These are phyloP conservation scores for Rhimphoctona megacephalus DNA, from an alignment of 2,888 invertebrate genomes.

Conservation along the genomic window DNA sequence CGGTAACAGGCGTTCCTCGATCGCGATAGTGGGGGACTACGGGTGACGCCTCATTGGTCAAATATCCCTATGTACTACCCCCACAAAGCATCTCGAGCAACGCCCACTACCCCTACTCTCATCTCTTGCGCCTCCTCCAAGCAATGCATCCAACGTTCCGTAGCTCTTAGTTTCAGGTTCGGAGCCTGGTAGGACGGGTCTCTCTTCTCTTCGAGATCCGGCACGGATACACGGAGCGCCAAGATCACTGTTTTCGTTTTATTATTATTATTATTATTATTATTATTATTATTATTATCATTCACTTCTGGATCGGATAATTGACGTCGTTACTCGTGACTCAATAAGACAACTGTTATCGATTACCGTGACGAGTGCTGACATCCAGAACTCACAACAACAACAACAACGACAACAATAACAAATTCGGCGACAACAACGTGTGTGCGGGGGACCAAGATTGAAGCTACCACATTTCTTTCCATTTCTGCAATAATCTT, in stretches of 20 bases:
- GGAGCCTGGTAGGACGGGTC: slow-evolving; percentile 85
- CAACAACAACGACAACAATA: slow-evolving; percentile 5
- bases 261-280: neutral
- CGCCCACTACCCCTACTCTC: slow-evolving; percentile 78
- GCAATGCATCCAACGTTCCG: slow-evolving; percentile 83
- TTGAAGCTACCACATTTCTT: neutral
- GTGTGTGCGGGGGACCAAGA: neutral
- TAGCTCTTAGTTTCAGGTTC: slow-evolving; percentile 85
- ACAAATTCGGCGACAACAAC: slow-evolving; percentile 13
- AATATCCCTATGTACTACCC: slow-evolving; percentile 78
- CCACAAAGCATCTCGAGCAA: slow-evolving; percentile 73
- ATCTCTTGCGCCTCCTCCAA: slow-evolving; percentile 82
- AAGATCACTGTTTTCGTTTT: slow-evolving; percentile 41
- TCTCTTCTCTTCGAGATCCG: slow-evolving; percentile 76
- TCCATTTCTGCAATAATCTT: neutral
- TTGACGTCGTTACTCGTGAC: neutral
- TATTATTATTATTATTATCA: slow-evolving; percentile 1
- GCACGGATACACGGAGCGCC: slow-evolving; percentile 61
- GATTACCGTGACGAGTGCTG: neutral
- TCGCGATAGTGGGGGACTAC: slow-evolving; percentile 79
- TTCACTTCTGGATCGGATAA: slow-evolving; percentile 20
- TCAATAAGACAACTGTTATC: neutral
- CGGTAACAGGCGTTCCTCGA: slow-evolving; percentile 78
- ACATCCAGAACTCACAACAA: neutral
- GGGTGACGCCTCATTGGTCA: slow-evolving; percentile 79